Base-by-base conservation (phyloP, 2,888 invertebrate species). In the Diarsia dahlii region DNA sequence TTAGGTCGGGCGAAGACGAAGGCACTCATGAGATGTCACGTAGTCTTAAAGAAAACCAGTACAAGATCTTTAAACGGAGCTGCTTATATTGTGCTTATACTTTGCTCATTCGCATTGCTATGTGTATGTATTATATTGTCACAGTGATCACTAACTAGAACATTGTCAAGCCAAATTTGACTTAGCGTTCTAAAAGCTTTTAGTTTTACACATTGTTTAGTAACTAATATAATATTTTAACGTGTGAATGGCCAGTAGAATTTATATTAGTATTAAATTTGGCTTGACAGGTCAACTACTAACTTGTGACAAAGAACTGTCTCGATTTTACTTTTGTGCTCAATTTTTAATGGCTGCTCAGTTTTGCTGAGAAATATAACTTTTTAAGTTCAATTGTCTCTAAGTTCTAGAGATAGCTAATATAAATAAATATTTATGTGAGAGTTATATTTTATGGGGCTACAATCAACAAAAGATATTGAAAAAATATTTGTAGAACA, bases 181-280 rank as follows among this genome's bases (percentile, higher is more conserved):
- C 70, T 68, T 62, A 76, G 46, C 56, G 64, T 77, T 68, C 62
- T 71, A 62, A 87, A 81, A 76, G n/a, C 20, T 73, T 70, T 18
- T 81, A 70, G 46, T 70, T 78, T 46, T 28, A 78, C 23, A 79
- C 39, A 39, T 79, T 23, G n/a, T 48, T 64, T 69, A 71, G 48
- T 50, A 66, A 56, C 5, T 77, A 48, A 48, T 72, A 65, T 46
- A n/a, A 58, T 67, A 78, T 74, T 72, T 63, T 68, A 67, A 80
- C 69, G 69, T 85, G 71, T 81, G 82, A 75, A 71, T 81, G 90
- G 91, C 90, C 90, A 91, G 90, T 90, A 89, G 77, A 79, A 45
- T 79, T 67, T 65, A 60, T 48, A 56, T 74, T 54, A 60, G 69
- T 74, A 78, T 88, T 88, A 72, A 79, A 80, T 85, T 89, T 87